phyloP scores from a whole-genome alignment of 2,888 invertebrate genomes.

The Cerceris ruficornis region DNA sequence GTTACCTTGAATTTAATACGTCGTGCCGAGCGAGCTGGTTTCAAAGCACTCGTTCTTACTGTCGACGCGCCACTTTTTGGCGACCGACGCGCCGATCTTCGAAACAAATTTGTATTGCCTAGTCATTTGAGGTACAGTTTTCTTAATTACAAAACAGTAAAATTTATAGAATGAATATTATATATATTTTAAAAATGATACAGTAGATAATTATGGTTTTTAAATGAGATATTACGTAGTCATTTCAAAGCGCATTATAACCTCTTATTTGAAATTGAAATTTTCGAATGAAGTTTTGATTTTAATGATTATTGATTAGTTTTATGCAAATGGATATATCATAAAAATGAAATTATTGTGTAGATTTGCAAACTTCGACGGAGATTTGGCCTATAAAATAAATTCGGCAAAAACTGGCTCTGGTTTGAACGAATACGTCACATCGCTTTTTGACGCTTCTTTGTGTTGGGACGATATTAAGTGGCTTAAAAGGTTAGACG shows the following conservation, averaged over 20 bases:
- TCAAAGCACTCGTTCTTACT: slow-evolving; percentile 92
- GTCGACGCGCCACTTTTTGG: slow-evolving; percentile 96
- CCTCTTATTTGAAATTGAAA: too few species aligned
- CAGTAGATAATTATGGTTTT: too few species aligned
- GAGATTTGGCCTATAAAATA: slow-evolving; percentile 82
- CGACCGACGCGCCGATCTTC: slow-evolving; percentile 89
- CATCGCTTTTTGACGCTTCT: slow-evolving; percentile 89
- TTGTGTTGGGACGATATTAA: slow-evolving; percentile 93
- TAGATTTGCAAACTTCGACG: slow-evolving; percentile 92
- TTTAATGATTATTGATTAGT: not conserved
- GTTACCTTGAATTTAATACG: slow-evolving; percentile 88
- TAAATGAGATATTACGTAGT: too few species aligned
- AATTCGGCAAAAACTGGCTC: slow-evolving; percentile 85
- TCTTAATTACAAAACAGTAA: too few species aligned
- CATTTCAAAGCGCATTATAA: too few species aligned
- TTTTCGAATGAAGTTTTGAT: too few species aligned
- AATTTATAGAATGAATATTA: too few species aligned
- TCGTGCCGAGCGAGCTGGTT: slow-evolving; percentile 92
- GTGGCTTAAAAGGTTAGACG: slow-evolving; percentile 88
- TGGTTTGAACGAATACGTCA: slow-evolving; percentile 90
- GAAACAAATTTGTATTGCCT: slow-evolving; percentile 93
- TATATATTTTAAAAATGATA: too few species aligned
- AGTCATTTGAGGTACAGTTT: slow-evolving; percentile 86
- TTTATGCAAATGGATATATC: not conserved
- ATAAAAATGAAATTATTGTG: slow-evolving; percentile 34